Conservation (phyloP, 2,797 vertebrate genomes). For the Denticeps clupeoides region DNA sequence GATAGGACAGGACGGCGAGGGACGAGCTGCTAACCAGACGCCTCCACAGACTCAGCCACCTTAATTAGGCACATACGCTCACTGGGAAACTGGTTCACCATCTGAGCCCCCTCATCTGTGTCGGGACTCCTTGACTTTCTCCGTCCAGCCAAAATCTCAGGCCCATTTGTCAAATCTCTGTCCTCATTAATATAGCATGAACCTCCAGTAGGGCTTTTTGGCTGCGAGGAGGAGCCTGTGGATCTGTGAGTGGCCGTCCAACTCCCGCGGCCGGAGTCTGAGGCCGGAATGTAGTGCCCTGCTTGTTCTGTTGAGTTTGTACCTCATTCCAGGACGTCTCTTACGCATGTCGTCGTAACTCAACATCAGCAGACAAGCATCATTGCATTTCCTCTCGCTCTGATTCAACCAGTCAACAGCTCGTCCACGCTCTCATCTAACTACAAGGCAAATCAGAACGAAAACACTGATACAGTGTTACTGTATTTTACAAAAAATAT, state of each 20-base stretch:
- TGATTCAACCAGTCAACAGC: no score
- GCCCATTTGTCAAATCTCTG: slow-evolving; percentile 51
- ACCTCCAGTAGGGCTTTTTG: slow-evolving; percentile 20
- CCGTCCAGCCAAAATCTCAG: slow-evolving; percentile 30
- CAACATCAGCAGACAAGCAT: no score
- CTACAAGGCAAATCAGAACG: no score
- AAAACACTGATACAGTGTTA: no score
- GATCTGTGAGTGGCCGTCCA: slow-evolving; percentile 16
- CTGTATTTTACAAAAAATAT: no score
- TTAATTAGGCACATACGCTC: slow-evolving; percentile 44
- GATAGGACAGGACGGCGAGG: background rate
- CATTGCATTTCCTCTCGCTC: no score
- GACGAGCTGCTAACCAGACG: slow-evolving; percentile 44
- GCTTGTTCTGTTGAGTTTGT: background rate
- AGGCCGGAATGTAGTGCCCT: background rate
- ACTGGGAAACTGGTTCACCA: slow-evolving; percentile 30
- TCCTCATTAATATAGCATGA: slow-evolving; percentile 49
- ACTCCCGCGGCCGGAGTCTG: slow-evolving; percentile 1
- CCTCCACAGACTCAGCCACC: slow-evolving; percentile 39
- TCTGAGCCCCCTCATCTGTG: slow-evolving; percentile 29
- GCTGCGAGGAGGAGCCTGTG: slow-evolving; percentile 20
- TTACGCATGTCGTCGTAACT: no score
- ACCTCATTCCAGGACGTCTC: no score
- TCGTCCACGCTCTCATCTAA: no score
- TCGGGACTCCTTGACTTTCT: slow-evolving; percentile 8